phyloP scores from a whole-genome alignment of 2,797 vertebrate genomes.

The Malurus splendens region DNA sequence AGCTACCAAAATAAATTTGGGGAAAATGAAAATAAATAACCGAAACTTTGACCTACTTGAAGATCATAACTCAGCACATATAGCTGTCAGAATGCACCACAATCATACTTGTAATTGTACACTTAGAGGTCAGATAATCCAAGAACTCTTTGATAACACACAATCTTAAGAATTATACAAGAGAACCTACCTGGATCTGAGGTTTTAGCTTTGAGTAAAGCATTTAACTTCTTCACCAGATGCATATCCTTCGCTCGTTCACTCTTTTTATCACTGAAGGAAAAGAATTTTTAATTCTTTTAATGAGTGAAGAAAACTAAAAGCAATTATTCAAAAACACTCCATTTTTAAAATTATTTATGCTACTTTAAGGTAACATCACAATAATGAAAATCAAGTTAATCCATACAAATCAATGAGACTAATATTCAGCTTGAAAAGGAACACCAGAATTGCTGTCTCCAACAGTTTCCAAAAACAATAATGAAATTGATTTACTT shows the following conservation, averaged over 20 bases:
- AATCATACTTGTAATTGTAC: not conserved
- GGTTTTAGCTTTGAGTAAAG: constrained; percentile 76
- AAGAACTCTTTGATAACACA: not conserved
- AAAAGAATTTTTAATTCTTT: not conserved
- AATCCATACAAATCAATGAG: not conserved
- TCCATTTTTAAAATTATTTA: accelerated
- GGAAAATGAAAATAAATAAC: not conserved
- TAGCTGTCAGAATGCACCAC: not conserved
- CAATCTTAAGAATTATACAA: not conserved
- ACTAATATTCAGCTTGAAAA: not conserved
- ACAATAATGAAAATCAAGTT: not conserved
- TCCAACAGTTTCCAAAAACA: not conserved
- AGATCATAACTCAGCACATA: not conserved
- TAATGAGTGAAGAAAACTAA: not conserved
- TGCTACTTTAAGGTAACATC: not conserved
- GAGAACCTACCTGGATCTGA: constrained; percentile 59
- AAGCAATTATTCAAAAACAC: not conserved
- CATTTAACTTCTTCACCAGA: constrained; percentile 84
- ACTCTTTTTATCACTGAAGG: constrained; percentile 91
- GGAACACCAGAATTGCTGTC: not conserved
- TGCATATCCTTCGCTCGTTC: constrained; percentile 96
- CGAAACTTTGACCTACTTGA: not conserved
- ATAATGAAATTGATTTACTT: not conserved
- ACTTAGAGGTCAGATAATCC: not conserved
- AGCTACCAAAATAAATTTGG: not conserved